Conservation (phyloP, 2,113 vertebrate genomes). For the Cisticola juncidis region DNA sequence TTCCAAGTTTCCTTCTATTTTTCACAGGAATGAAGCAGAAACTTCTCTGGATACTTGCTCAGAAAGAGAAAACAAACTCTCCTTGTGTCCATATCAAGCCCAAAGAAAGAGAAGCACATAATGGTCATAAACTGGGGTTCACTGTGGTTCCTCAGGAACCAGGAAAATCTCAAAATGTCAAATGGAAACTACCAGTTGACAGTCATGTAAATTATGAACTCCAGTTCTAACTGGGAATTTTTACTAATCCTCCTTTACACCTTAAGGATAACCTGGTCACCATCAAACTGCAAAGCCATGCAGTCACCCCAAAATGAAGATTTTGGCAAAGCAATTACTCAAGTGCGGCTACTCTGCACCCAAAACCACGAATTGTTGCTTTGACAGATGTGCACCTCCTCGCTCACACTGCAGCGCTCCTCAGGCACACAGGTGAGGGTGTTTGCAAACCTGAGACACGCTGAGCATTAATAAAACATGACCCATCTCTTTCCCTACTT, state of each 20-base stretch:
- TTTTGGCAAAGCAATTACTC: not conserved
- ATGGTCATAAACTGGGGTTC: not conserved
- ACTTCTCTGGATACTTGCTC: not conserved
- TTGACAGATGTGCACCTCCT: not conserved
- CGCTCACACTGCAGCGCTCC: fast-evolving
- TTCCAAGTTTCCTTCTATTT: not conserved
- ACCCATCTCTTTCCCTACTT: not conserved
- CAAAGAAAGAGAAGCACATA: not conserved
- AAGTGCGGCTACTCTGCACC: not conserved
- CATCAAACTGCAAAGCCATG: not conserved
- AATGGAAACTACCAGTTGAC: not conserved
- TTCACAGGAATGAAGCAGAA: not conserved
- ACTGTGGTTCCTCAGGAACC: not conserved
- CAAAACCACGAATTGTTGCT: not conserved
- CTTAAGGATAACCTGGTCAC: not conserved
- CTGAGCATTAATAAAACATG: constrained; percentile 2
- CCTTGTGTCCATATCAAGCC: not conserved
- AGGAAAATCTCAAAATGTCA: not conserved
- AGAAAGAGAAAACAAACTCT: not conserved
- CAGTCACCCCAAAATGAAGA: not conserved
- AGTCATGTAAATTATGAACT: not conserved
- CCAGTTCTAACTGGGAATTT: not conserved
- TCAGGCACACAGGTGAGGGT: not conserved
- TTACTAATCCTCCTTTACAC: not conserved
- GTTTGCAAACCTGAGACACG: not conserved